Base-by-base conservation (phyloP, 2,888 invertebrate genomes). In the Chydorus sphaericus region DNA sequence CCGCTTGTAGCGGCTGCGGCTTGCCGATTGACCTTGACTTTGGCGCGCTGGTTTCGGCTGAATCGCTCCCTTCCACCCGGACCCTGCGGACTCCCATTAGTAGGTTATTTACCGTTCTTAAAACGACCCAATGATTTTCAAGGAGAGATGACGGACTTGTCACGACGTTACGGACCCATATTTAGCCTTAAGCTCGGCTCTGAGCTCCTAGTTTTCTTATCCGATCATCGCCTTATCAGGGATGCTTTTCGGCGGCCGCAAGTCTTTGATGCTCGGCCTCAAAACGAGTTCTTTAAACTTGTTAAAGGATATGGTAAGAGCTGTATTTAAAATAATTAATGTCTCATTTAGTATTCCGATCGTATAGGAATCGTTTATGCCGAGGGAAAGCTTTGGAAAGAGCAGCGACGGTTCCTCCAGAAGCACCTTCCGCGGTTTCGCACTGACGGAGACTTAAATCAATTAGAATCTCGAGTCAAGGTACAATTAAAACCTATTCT, bases 361-460 rank as follows among this genome's bases (percentile, higher is more conserved):
- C 6, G 60, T 59, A 5, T 62, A 91, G 92, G 92, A 63, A 83
- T 92, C 63, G 81, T 91, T 66, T 91, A 91, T 70, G 84, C 86
- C 64, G 85, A 85, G 62, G 91, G 91, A 60, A 80, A 81, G 62
- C 73, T 91, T 64, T 92, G 92, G 92, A 89, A 88, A 70, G 87
- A 83, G 65, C 90, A 92, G 68, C 77, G 91, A 58, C 79, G 83
- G 61, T 92, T 91, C 71, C 74, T 91, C 54, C 89, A 90, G 67
- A 84, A 86, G 63, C 84, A 86, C 63, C 75, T 91, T 2, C 77
- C 89, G 20, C 80, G 82, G 63, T 86, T 91, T 65, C 91, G 91
- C 54, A n/a, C n/a, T n/a, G n/a, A n/a, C 54, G 78, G 79, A 61
- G 83, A 85, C 61, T 84, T 84, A 69, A 80, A 81, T 65, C 77